These are phyloP conservation scores for Incurvaria masculella DNA, from an alignment of 2,888 invertebrate genomes.

Conservation along the genomic window DNA sequence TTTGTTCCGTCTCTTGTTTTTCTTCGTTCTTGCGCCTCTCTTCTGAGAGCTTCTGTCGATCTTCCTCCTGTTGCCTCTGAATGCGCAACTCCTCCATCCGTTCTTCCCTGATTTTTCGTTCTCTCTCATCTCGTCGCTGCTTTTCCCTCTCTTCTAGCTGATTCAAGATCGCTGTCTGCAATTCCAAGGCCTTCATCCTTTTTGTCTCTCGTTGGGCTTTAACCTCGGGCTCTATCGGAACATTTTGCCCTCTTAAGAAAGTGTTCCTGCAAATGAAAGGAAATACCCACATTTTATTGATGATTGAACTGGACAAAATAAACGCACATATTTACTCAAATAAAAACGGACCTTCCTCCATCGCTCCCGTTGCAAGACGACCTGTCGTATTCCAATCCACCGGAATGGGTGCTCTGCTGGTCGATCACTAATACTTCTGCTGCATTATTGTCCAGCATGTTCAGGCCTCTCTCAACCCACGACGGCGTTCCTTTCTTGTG, in stretches of 20 bases:
- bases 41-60: conserved; percentile 65
- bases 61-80: conserved; percentile 68
- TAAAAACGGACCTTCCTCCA: conserved; percentile 36
- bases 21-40: conserved; percentile 66
- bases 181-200: conserved; percentile 78
- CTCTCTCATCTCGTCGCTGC: conserved; percentile 71
- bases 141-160: conserved; percentile 83
- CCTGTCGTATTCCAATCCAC: conserved; percentile 43
- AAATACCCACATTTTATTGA: conserved; percentile 8
- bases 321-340: background rate
- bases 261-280: conserved; percentile 49
- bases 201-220: conserved; percentile 78
- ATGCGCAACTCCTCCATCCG: conserved; percentile 76
- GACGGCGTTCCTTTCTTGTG: conserved; percentile 52
- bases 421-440: conserved; percentile 58
- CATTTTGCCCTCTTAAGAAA: conserved; percentile 82
- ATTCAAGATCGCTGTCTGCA: conserved; percentile 81
- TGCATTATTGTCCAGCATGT: conserved; percentile 47
- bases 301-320: background rate
- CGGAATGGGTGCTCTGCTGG: conserved; percentile 48
- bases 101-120: conserved; percentile 72
- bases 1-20: conserved; percentile 67
- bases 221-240: conserved; percentile 74
- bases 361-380: conserved; percentile 48
- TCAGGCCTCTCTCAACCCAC: conserved; percentile 57